Evolutionary conservation across 1,140 invertebrate species (phyloP), one percentile per base, ranked within the genome.

Genomic region (Radopholus similis): DNA sequence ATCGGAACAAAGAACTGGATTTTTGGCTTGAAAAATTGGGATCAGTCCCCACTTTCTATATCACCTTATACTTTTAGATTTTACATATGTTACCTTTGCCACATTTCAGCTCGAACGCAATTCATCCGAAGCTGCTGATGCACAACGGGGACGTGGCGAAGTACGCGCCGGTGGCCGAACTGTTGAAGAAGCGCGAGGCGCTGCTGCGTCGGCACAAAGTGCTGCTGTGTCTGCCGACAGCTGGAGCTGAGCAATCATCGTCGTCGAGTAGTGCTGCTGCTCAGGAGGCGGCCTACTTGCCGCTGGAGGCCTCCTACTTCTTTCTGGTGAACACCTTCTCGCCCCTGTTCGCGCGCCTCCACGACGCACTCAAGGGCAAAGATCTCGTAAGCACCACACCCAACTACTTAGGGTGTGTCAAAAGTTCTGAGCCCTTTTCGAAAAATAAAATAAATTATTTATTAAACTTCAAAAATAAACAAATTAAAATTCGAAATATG

Each of bases 291-390:
- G 34, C 23, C 58, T 15, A 62, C 40, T 6, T n/a, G n/a, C 58
- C 58, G 28, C n/a, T 62, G 40, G 21, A 34, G 40, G 49, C 49
- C 2, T 62, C 58, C 30, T 62, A 62, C 49, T 32, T 62, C 18
- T 62, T 26, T 42, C 32, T 62, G 32, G 44, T 42, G 21, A 62
- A 62, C 49, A 62, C 58, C 40, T 62, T 62, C n/a, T 62, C 58
- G 21, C 58, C 58, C 34, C 28, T 62, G 28, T 62, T 62, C 44
- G 58, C 58, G 13, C 42, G 58, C 42, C 40, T 62, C 28, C 44
- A 49, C 38, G 49, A 62, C 15, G n/a, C 21, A 49, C 35, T 62
- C 37, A 47, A 47, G 21, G 58, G 32, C 42, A 62, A 62, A 30
- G 58, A 62, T 23, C 34, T 62, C 23, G 58, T 62, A 21, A 37